Evolutionary conservation across 2,888 invertebrate genomes (phyloP), one percentile per base, ranked within the genome.

Genomic region (Lasioglossum calceatum): DNA sequence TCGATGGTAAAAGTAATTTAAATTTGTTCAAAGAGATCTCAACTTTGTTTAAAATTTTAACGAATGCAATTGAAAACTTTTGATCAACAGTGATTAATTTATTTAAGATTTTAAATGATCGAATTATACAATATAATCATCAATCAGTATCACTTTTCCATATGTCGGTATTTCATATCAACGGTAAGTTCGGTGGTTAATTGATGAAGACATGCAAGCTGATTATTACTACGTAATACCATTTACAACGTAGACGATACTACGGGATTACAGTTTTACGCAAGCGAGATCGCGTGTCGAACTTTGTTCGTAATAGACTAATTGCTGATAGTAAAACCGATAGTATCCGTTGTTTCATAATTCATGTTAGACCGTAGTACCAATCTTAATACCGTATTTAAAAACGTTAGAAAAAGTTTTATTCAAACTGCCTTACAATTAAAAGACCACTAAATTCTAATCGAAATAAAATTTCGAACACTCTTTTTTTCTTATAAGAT

Each of bases 221-320:
- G 36, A 61, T 81, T 77, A 80, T 27, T 54, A 54, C 44, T 47
- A 44, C 7, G 44, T 80, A 64, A 36, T 44, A 36, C 14, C 32
- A 70, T 12, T 77, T 58, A 58, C 36, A 71, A 58, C 67, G 70
- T 58, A 76, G 16, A 12, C 16, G 76, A 76, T 81, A 50, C 50
- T 36, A 27, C 36, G 47, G 16, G 19, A 75, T 64, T 47, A 39
- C 67, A 5, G 32, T 75, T 79, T 44, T n/a, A 42, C 19, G n/a
- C 39, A 71, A 58, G 58, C 79, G 39, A 58, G 61, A 58, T 75
- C 67, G 54, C 75, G n/a, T 44, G 27, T 14, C 81, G 87, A 89
- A 89, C 89, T 89, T 89, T 85, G 89, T 64, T 75, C 86, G 67
- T 70, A 47, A 1, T 42, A 16, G 32, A 79, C 79, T 83, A 89